phyloP scores from a whole-genome alignment of 2,113 vertebrate species.

The Phaetusa simplex region DNA sequence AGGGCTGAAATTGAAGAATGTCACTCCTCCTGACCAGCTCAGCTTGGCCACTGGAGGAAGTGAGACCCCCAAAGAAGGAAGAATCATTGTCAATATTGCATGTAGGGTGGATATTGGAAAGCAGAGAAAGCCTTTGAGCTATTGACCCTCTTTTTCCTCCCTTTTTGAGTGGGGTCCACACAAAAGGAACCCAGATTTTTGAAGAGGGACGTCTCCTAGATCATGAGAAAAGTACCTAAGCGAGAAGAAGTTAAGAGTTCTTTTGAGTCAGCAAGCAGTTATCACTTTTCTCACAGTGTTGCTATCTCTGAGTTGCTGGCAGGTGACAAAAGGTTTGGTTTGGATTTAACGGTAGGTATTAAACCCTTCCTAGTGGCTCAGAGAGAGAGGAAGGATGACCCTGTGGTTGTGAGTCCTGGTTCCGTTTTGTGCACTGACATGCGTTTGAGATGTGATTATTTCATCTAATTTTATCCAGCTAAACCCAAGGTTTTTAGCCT shows the following conservation, averaged over 20 bases:
- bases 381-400: background rate
- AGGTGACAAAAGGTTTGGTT: background rate
- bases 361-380: background rate
- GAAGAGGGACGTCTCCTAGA: background rate
- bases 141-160: background rate
- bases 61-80: background rate
- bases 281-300: background rate
- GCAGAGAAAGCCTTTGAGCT: background rate
- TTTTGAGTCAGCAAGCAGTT: background rate
- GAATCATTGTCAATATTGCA: background rate
- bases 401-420: background rate
- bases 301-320: background rate
- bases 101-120: background rate
- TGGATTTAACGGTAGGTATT: background rate
- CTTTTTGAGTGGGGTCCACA: background rate
- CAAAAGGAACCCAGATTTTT: background rate
- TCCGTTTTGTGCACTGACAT: background rate
- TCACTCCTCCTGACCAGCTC: background rate
- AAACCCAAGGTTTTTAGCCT: background rate
- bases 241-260: background rate
- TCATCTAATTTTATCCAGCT: background rate
- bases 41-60: background rate
- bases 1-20: background rate
- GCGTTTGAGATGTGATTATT: background rate
- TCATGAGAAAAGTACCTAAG: background rate